Evolutionary conservation across 2,888 invertebrate genomes (phyloP).

Genomic region (Drosophila lutescens): DNA sequence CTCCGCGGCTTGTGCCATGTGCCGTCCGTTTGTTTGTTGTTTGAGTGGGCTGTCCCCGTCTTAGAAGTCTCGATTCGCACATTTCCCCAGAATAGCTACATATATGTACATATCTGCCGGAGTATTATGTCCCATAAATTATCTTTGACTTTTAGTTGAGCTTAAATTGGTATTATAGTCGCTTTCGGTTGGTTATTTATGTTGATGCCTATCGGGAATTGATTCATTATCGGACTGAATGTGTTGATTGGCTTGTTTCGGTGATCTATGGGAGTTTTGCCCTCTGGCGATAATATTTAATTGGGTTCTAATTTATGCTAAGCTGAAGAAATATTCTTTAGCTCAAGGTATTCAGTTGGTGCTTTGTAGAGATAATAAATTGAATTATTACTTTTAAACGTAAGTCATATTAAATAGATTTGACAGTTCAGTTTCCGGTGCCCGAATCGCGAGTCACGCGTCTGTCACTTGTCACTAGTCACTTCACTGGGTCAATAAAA

Average conservation of each 20-base stretch:
- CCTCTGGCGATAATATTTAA: background rate
- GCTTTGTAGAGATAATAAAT: background rate
- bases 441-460: slow-evolving; percentile 9
- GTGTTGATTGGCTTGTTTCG: slow-evolving; percentile 10
- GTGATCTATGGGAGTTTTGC: background rate
- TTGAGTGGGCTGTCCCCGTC: slow-evolving; percentile 23
- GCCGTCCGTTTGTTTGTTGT: slow-evolving; percentile 9
- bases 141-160: slow-evolving; percentile 21
- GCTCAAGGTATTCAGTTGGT: background rate
- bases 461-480: slow-evolving; percentile 28
- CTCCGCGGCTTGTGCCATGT: slow-evolving; percentile 10
- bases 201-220: slow-evolving; percentile 12
- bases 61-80: slow-evolving; percentile 16
- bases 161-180: slow-evolving; percentile 7
- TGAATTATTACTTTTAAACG: no score
- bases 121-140: slow-evolving; percentile 13
- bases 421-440: slow-evolving; percentile 19
- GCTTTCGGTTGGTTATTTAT: slow-evolving; percentile 7
- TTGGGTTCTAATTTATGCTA: background rate
- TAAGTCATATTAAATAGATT: background rate
- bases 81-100: slow-evolving; percentile 11
- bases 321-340: background rate
- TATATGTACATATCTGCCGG: slow-evolving; percentile 4
- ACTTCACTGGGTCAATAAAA: slow-evolving; percentile 27
- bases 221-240: slow-evolving; percentile 3